Conservation (phyloP, 64 coral and sea anemone species). For the Exaiptasia diaphana region DNA sequence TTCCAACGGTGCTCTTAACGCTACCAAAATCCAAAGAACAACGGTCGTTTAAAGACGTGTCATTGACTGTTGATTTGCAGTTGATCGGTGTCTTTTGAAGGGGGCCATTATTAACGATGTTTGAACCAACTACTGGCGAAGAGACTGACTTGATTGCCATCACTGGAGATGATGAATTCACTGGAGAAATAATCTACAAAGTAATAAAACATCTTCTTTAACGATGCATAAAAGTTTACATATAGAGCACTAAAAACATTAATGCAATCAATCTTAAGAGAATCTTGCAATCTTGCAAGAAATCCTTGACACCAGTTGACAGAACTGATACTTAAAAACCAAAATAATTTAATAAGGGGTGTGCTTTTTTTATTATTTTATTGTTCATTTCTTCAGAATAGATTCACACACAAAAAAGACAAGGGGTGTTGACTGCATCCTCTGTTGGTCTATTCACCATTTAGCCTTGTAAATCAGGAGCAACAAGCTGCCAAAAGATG, state of each 20-base stretch:
- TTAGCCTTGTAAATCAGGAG: too few relatives aligned
- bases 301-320: too few relatives aligned
- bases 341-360: too few relatives aligned
- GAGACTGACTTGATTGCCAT: slow-evolving; percentile 55
- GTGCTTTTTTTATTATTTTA: too few relatives aligned
- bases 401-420: too few relatives aligned
- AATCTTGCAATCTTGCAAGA: too few relatives aligned
- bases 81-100: background rate
- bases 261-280: background rate
- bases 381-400: too few relatives aligned
- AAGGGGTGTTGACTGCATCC: too few relatives aligned
- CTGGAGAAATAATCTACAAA: slow-evolving; percentile 66
- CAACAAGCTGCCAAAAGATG: too few relatives aligned
- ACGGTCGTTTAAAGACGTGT: slow-evolving; percentile 52
- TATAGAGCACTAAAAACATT: background rate
- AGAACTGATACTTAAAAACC: too few relatives aligned
- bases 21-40: slow-evolving; percentile 68
- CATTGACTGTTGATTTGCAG: slow-evolving; percentile 66
- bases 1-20: slow-evolving; percentile 14
- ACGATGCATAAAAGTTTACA: background rate
- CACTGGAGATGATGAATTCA: slow-evolving; percentile 61
- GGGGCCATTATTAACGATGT: slow-evolving; percentile 2
- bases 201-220: background rate
- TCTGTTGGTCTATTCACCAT: too few relatives aligned
- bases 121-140: slow-evolving; percentile 40